These are phyloP conservation scores for Macrotus californicus DNA, from an alignment of 2,113 vertebrate species.

Conservation along the genomic window DNA sequence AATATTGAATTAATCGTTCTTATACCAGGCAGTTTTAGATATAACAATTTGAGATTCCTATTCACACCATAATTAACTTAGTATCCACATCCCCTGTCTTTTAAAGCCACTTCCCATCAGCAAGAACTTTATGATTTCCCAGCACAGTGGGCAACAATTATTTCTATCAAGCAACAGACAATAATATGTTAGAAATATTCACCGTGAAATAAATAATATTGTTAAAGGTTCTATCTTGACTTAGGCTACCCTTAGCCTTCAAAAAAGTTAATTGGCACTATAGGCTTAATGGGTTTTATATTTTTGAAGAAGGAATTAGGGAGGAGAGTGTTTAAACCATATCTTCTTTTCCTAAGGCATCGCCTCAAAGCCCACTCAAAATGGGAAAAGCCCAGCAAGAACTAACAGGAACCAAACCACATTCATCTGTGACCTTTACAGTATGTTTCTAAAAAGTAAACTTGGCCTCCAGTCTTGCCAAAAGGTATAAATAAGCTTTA, in stretches of 20 bases:
- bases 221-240: constrained; percentile 15
- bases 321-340: not conserved
- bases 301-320: constrained; percentile 24
- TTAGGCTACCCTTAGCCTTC: constrained; percentile 29
- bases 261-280: constrained; percentile 39
- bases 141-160: constrained; percentile 13
- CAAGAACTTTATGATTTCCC: constrained; percentile 42
- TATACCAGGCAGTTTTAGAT: not conserved
- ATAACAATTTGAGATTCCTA: not conserved
- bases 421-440: not conserved
- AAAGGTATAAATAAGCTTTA: constrained; percentile 45
- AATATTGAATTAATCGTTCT: not conserved
- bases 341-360: not conserved
- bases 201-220: constrained; percentile 39
- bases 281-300: not conserved
- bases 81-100: not conserved
- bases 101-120: constrained; percentile 48
- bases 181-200: not conserved
- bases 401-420: not conserved
- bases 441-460: constrained; percentile 18
- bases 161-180: constrained; percentile 36
- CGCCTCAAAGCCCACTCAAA: not conserved
- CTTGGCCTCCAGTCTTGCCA: not conserved
- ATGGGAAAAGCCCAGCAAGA: not conserved
- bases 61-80: constrained; percentile 20